phyloP scores from a whole-genome alignment of 1,140 invertebrate species.

The Pantala flavescens region DNA sequence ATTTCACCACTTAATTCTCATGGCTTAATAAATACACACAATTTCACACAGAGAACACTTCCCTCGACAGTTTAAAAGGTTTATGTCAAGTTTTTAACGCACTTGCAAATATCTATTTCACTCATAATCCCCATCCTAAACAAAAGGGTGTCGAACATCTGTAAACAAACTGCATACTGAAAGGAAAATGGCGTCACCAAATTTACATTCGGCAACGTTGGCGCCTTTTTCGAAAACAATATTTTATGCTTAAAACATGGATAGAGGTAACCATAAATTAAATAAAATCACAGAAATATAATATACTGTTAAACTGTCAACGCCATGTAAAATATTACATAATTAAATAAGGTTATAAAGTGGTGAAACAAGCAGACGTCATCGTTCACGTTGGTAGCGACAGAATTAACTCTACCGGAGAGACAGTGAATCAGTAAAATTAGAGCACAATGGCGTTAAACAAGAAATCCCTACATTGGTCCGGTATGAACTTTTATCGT shows the following conservation, averaged over 20 bases:
- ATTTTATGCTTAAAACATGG: too few relatives aligned
- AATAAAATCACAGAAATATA: too few relatives aligned
- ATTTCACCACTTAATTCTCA: not conserved
- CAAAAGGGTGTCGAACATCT: constrained; percentile 8
- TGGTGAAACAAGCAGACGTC: not conserved
- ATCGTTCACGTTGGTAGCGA: not conserved
- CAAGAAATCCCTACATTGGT: not conserved
- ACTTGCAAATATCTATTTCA: not conserved
- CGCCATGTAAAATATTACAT: too few relatives aligned
- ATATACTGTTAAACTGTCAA: too few relatives aligned
- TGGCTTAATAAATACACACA: not conserved
- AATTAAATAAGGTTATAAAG: too few relatives aligned
- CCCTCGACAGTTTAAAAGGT: not conserved
- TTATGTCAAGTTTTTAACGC: not conserved
- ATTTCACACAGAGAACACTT: not conserved
- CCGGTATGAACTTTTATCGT: not conserved
- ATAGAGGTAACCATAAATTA: too few relatives aligned
- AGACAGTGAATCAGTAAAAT: not conserved
- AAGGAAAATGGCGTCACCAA: not conserved
- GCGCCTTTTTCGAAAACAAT: not conserved
- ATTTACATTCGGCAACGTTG: constrained; percentile 9
- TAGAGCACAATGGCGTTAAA: not conserved
- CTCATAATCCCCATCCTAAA: not conserved
- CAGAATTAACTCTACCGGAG: not conserved
- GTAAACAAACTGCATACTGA: constrained; percentile 6